These are phyloP conservation scores for Athrips mouffetella DNA, from an alignment of 2,888 invertebrate species.

Conservation along the genomic window DNA sequence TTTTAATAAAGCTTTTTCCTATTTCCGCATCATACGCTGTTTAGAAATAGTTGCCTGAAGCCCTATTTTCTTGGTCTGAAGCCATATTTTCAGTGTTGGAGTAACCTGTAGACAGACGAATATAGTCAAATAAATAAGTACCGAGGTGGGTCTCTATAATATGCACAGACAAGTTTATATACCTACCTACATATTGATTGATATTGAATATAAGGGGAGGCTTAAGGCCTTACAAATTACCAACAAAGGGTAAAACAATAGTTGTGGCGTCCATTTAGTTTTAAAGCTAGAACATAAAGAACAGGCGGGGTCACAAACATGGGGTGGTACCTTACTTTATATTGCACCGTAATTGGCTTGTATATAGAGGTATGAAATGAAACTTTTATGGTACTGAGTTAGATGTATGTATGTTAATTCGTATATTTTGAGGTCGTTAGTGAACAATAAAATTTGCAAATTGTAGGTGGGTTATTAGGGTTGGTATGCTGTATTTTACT, in stretches of 20 bases:
- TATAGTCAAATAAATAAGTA: too few species aligned
- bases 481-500: too few species aligned
- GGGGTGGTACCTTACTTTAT: conserved; percentile 45
- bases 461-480: too few species aligned
- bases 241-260: conserved; percentile 42
- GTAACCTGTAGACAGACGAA: too few species aligned
- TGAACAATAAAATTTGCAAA: too few species aligned
- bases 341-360: conserved; percentile 54
- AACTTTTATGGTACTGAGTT: background rate
- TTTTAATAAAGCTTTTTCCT: too few species aligned
- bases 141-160: too few species aligned
- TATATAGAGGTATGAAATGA: conserved; percentile 6
- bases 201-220: background rate
- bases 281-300: conserved; percentile 34
- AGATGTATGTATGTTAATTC: conserved; percentile 1
- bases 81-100: too few species aligned
- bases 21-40: too few species aligned
- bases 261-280: conserved; percentile 38
- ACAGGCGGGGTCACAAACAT: conserved; percentile 49
- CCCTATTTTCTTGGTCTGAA: too few species aligned
- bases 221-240: background rate
- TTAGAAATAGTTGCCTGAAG: too few species aligned
- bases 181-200: conserved; percentile 5
- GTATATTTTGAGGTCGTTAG: background rate
- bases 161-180: too few species aligned